These are phyloP conservation scores for Hirundichthys speculiger DNA, from an alignment of 2,113 vertebrate species.

Conservation along the genomic window DNA sequence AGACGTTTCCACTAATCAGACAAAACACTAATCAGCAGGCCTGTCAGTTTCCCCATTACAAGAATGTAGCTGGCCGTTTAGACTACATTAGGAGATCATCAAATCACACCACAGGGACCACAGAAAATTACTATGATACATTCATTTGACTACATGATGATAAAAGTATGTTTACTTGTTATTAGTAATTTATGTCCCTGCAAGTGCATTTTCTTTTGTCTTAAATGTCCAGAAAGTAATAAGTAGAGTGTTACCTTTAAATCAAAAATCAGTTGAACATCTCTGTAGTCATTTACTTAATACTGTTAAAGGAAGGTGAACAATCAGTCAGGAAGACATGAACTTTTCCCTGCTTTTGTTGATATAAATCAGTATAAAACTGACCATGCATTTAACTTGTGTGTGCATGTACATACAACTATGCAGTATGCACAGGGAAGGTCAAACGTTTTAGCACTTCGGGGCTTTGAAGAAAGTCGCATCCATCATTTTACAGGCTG, in stretches of 20 bases:
- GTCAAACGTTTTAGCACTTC: conserved; percentile 8
- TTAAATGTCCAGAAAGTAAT: conserved; percentile 23
- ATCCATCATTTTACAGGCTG: conserved; percentile 25
- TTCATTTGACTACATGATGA: conserved; percentile 8
- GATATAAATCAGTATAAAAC: conserved; percentile 19
- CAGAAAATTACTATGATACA: conserved; percentile 26
- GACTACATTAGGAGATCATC: conserved; percentile 42
- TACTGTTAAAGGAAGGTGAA: conserved; percentile 26
- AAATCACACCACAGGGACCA: conserved; percentile 26
- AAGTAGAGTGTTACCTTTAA: conserved; percentile 37
- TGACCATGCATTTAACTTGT: conserved; percentile 3
- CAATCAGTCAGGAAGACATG: conserved; percentile 43
- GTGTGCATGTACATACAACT: neutral
- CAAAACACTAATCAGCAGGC: conserved; percentile 56
- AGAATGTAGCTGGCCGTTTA: conserved; percentile 52
- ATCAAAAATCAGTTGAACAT: conserved; percentile 60
- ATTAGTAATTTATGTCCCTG: neutral
- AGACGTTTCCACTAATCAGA: conserved; percentile 58
- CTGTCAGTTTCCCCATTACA: conserved; percentile 62
- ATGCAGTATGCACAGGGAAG: neutral
- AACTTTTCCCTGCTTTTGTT: conserved; percentile 12
- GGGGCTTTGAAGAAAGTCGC: conserved; percentile 7
- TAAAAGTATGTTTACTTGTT: neutral
- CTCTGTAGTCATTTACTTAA: conserved; percentile 34
- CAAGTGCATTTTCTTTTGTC: conserved; percentile 9